A percentile compares a stretch with the other conserved stretches of the same genome.
These are phyloP conservation scores for Cyprinodon variegatus DNA, from an alignment of 2,113 vertebrate genomes.

Conservation along the genomic window DNA sequence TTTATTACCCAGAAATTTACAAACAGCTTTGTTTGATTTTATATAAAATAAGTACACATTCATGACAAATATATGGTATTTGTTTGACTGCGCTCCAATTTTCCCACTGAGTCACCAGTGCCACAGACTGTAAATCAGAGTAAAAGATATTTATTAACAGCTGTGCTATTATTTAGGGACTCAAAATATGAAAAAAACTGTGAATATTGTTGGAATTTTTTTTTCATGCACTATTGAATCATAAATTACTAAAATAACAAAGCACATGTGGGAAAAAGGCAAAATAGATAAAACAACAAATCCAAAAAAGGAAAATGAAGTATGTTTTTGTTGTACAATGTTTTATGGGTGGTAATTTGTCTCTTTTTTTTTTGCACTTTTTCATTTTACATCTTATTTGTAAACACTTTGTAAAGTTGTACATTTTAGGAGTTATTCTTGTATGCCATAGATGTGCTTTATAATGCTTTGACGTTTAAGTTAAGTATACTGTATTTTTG, in stretches of 20 bases:
- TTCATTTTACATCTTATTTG: conserved; percentile 71
- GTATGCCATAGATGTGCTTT: conserved; percentile 76
- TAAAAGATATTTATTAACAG: conserved; percentile 73
- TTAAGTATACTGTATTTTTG: conserved; percentile 81
- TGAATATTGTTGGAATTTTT: conserved; percentile 68
- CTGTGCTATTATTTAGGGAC: conserved; percentile 40
- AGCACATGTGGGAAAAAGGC: conserved; percentile 47
- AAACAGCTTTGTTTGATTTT: conserved; percentile 14
- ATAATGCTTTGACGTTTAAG: conserved; percentile 76
- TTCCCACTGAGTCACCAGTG: conserved; percentile 22
- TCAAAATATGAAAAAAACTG: conserved; percentile 70
- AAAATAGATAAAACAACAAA: conserved; percentile 55
- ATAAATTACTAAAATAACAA: conserved; percentile 33
- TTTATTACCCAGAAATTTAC: conserved; percentile 27
- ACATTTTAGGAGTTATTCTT: conserved; percentile 81
- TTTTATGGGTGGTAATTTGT: conserved; percentile 70
- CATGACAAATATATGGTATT: conserved; percentile 47
- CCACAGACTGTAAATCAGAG: conserved; percentile 64
- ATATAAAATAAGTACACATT: not conserved
- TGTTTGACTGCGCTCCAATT: conserved; percentile 43
- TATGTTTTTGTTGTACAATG: conserved; percentile 69
- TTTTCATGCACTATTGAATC: conserved; percentile 62
- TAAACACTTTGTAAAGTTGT: conserved; percentile 85
- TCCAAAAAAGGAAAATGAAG: conserved; percentile 73
- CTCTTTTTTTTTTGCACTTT: conserved; percentile 83